Base-by-base conservation (phyloP, 2,888 invertebrate species). In the Halocaridina rubra region DNA sequence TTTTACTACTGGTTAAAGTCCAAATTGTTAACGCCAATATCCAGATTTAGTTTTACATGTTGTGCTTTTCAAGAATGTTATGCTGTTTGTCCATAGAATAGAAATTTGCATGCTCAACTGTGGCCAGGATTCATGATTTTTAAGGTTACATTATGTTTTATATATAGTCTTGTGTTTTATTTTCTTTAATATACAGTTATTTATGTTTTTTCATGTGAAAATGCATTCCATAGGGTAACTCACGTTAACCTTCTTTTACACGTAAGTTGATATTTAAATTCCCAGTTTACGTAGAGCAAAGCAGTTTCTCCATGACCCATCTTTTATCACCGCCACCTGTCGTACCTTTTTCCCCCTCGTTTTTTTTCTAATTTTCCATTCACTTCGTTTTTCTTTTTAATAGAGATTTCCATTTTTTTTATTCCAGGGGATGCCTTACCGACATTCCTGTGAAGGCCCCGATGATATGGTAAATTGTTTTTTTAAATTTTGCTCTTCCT, bases 371-470 rank as follows among this genome's bases (percentile, higher is more conserved):
- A 30, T 80, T 80, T 81, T n/a, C n/a, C n/a, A n/a, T n/a, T 79
- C 69, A 71, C 74, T 82, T 71, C 53, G 76, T 76, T 80, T 74
- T 53, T 74, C 79, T 79, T 84, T 84, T 79, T 84, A 84, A 84
- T 74, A 79, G 74, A 80, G 80, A 80, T 79, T 84, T 84, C 84
- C 84, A 84, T 86, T 39, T 89, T 89, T 89, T 89, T 87, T 88
- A 86, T 91, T 91, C 80, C 90, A 93, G 94, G 97, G 96, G 90
- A 94, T 97, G 92, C 96, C 96, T 90, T 98, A 98, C 92, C 94
- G 96, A 92, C 98, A 98, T 93, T 96, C 97, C 88, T 97, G 97
- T 92, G 98, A 98, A 93, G 98, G 98, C 89, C 98, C 98, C 89
- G 98, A 98, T 92, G 98, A 98, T 92, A 98, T 98, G 98, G 98